Evolutionary conservation across 2,888 invertebrate genomes (phyloP).

Genomic region (Eupeodes luniger): DNA sequence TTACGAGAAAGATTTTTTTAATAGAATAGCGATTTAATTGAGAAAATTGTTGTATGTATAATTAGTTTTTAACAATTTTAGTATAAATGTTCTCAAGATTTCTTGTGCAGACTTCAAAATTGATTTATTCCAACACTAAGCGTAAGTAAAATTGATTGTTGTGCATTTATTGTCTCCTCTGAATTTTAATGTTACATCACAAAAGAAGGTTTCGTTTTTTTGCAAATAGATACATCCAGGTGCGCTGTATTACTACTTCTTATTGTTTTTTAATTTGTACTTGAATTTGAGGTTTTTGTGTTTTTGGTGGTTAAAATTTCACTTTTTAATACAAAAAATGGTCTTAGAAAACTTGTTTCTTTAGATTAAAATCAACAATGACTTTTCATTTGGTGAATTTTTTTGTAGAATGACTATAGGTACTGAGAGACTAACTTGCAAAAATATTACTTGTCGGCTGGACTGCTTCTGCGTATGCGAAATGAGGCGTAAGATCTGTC

Average conservation of each 20-base stretch:
- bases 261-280: neutral
- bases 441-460: neutral
- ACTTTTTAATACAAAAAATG: conserved; percentile 31
- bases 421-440: neutral
- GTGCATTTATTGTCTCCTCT: neutral
- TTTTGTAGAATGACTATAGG: neutral
- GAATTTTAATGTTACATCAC: conserved; percentile 20
- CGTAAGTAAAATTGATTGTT: conserved; percentile 48
- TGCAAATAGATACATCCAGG: neutral
- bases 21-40: neutral
- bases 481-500: neutral
- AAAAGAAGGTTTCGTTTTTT: neutral
- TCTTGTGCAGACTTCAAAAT: conserved; percentile 45
- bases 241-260: neutral
- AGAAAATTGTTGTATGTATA: neutral
- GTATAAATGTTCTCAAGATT: conserved; percentile 58
- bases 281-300: neutral
- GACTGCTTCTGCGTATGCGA: neutral
- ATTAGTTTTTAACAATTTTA: neutral
- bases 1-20: neutral
- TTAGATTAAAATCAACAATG: neutral
- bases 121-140: conserved; percentile 56
- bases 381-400: neutral
- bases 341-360: conserved; percentile 37
- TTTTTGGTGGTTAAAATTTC: conserved; percentile 15